These are phyloP conservation scores for Miltochrista miniata DNA, from an alignment of 2,888 invertebrate genomes.

Conservation along the genomic window DNA sequence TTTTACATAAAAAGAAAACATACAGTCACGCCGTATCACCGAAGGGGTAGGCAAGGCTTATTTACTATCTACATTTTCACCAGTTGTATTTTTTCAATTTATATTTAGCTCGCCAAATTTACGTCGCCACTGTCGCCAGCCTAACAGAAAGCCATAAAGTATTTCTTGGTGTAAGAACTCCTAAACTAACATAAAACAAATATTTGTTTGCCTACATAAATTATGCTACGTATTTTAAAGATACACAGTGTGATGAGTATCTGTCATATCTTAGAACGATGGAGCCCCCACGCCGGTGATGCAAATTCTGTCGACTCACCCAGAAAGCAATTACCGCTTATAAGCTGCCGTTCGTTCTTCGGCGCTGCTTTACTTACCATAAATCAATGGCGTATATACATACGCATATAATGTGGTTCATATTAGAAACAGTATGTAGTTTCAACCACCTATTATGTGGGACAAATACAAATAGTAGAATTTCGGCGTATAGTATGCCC, in stretches of 20 bases:
- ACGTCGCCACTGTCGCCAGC: too few relatives aligned
- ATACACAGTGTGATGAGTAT: constrained; percentile 36
- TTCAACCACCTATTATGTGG: too few relatives aligned
- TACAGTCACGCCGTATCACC: too few relatives aligned
- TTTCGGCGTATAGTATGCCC: too few relatives aligned
- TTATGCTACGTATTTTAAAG: constrained; percentile 17
- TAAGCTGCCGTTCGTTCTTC: constrained; percentile 46
- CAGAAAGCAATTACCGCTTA: constrained; percentile 59
- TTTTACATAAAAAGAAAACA: too few relatives aligned
- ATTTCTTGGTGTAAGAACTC: constrained; percentile 31
- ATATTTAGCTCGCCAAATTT: too few relatives aligned
- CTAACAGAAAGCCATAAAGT: too few relatives aligned
- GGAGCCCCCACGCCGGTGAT: constrained; percentile 34
- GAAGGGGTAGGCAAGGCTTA: too few relatives aligned
- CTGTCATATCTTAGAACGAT: constrained; percentile 30
- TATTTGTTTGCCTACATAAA: background rate
- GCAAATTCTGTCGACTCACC: constrained; percentile 59
- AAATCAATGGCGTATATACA: constrained; percentile 43
- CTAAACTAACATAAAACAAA: background rate
- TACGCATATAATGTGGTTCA: constrained; percentile 2
- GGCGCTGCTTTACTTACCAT: constrained; percentile 44
- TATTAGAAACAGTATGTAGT: background rate
- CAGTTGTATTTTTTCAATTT: too few relatives aligned
- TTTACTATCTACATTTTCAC: too few relatives aligned
- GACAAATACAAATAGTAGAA: too few relatives aligned